Base-by-base conservation (phyloP, 2,888 invertebrate genomes). In the Caenorhabditis afra region DNA sequence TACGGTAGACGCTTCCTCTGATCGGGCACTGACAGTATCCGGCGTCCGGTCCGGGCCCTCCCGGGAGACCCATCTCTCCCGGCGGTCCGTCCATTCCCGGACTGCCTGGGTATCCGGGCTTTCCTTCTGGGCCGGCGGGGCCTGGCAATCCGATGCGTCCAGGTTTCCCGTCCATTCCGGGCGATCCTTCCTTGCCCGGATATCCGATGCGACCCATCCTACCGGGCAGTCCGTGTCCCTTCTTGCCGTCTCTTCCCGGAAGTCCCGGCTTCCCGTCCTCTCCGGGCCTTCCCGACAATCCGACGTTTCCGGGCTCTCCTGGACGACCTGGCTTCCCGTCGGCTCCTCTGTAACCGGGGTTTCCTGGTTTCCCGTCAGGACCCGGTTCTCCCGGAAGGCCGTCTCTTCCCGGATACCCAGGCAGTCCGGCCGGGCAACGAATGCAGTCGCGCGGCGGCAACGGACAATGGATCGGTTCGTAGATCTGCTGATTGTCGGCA, bases 21-120 rank as follows among this genome's bases (percentile, higher is more conserved):
- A 53, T 57, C 39, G 83, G 81, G 22, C 83, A 81, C 35, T 79
- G 71, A 66, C 81, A 83, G 50, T 82, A 82, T 4, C 80, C 79
- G 12, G 79, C 83, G 70, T 83, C 83, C 1, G 49, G 76, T 16
- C 83, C 83, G 1, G 73, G 76, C 12, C 64, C 57, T 57, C 82
- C 82, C 5, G 73, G 76, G 0, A 20, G 14, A 55, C 83, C 83
- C 0, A 23, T 47, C 11, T 65, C 53, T 58, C 83, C 83, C 14
- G 65, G 70, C 1, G 39, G 47, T 14, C 83, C 82, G 18, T 59
- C 71, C 14, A 70, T 64, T 61, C 83, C 83, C 3, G n/a, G 59
- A 10, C 35, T 39, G 10, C 83, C 81, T 5, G 66, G 70, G 39
- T 61, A 66, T 29, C 81, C 81, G 14, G 78, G 71, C 50, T 68